Evolutionary conservation across 2,113 vertebrate genomes (phyloP).

Genomic region (human (Homo sapiens)): DNA sequence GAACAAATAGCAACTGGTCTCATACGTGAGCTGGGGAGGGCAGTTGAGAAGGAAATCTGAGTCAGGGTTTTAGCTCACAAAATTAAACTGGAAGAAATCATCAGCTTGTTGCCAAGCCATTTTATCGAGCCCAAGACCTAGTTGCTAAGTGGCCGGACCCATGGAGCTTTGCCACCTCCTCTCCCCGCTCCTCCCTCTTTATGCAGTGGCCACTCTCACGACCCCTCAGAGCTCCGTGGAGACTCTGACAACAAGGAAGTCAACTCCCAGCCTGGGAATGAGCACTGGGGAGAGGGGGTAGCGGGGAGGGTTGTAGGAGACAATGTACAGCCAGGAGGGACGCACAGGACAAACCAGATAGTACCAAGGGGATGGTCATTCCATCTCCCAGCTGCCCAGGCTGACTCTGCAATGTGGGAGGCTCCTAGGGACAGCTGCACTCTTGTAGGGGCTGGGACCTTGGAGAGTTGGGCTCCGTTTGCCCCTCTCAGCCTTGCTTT

Average conservation of each 20-base stretch:
- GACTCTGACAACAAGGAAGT: background rate
- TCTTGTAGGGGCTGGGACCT: too few relatives aligned
- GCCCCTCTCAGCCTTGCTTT: background rate
- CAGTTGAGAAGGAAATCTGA: background rate
- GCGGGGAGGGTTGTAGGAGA: background rate
- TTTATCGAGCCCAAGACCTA: background rate
- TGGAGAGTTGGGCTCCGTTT: background rate
- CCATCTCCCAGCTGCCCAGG: background rate
- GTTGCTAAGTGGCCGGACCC: slow-evolving; percentile 15
- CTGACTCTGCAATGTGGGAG: fast-evolving
- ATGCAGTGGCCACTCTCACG: background rate
- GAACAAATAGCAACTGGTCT: slow-evolving; percentile 45
- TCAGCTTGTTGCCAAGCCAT: background rate
- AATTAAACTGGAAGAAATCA: too few relatives aligned
- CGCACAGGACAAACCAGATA: fast-evolving
- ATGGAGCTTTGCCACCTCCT: background rate
- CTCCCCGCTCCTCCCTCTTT: fast-evolving
- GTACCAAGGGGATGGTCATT: background rate
- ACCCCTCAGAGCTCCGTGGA: background rate
- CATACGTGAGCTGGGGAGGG: background rate
- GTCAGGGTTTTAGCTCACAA: background rate
- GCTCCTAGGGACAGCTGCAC: too few relatives aligned
- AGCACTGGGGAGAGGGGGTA: background rate
- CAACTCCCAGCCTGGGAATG: background rate
- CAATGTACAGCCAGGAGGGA: too few relatives aligned